phyloP scores from a whole-genome alignment of 2,888 invertebrate species.

The Lasioglossum pauxillum region DNA sequence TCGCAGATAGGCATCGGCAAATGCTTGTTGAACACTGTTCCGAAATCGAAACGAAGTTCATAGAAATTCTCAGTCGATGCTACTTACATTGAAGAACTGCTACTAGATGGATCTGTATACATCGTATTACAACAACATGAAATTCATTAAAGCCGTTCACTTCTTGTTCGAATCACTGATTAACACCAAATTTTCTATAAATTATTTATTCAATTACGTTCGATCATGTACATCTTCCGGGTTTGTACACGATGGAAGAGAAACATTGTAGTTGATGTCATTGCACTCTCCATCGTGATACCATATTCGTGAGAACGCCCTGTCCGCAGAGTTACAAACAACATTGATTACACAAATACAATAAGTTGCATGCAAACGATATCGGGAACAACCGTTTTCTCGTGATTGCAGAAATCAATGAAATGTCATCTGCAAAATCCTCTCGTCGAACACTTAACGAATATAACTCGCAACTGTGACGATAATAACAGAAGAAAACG shows the following conservation, averaged over 20 bases:
- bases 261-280: neutral
- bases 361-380: too few species aligned
- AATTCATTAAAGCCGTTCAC: neutral
- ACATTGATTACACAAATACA: too few species aligned
- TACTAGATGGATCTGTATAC: neutral
- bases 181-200: neutral
- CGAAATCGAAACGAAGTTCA: neutral
- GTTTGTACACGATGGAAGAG: neutral
- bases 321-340: too few species aligned
- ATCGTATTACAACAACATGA: neutral
- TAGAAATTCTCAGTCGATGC: neutral
- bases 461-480: neutral
- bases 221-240: neutral
- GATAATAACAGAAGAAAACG: neutral
- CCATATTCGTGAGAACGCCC: too few species aligned
- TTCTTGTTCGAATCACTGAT: neutral
- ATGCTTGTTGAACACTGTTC: neutral
- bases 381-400: too few species aligned
- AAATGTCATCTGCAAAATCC: neutral
- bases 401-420: too few species aligned
- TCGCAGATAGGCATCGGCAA: neutral
- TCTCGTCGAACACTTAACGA: neutral
- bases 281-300: too few species aligned
- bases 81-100: slow-evolving; percentile 3
- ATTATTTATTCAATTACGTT: neutral